phyloP scores from a whole-genome alignment of 2,888 invertebrate genomes.

The Sphecodes monilicornis region DNA sequence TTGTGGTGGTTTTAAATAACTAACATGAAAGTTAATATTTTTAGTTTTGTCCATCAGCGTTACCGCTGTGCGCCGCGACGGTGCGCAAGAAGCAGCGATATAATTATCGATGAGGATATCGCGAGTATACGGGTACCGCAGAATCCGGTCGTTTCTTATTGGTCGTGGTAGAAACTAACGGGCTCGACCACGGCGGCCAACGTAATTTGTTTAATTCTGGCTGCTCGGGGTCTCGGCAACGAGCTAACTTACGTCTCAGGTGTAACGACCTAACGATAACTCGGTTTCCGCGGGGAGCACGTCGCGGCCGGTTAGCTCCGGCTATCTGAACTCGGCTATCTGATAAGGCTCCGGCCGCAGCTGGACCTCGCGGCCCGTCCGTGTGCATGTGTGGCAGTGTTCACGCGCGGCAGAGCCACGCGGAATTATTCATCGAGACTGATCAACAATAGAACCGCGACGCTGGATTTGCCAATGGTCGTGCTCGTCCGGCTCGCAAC shows the following conservation, averaged over 20 bases:
- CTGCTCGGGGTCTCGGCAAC: conserved; percentile 49
- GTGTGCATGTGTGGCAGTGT: neutral
- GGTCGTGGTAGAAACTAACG: conserved; percentile 46
- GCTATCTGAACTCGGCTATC: conserved; percentile 55
- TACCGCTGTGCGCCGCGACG: too few species aligned
- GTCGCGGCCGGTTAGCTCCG: conserved; percentile 65
- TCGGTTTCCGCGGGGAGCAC: conserved; percentile 63
- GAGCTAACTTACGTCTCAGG: conserved; percentile 71
- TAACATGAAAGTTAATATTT: too few species aligned
- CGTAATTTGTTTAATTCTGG: conserved; percentile 71
- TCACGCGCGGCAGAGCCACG: conserved; percentile 10
- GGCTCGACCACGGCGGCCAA: conserved; percentile 36
- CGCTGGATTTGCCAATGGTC: conserved; percentile 38
- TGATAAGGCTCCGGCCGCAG: conserved; percentile 60
- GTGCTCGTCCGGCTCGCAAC: neutral
- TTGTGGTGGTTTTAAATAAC: too few species aligned
- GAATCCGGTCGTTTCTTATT: conserved; percentile 20
- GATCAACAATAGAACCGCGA: conserved; percentile 62
- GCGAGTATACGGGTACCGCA: conserved; percentile 7
- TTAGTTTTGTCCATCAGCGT: too few species aligned
- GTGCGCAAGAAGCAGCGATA: too few species aligned
- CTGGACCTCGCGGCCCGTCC: conserved; percentile 5
- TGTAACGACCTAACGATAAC: conserved; percentile 72
- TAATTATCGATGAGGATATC: conserved; percentile 51
- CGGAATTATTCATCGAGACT: conserved; percentile 65